Base-by-base conservation (phyloP, 2,888 invertebrate genomes). In the Calameuta idolon region DNA sequence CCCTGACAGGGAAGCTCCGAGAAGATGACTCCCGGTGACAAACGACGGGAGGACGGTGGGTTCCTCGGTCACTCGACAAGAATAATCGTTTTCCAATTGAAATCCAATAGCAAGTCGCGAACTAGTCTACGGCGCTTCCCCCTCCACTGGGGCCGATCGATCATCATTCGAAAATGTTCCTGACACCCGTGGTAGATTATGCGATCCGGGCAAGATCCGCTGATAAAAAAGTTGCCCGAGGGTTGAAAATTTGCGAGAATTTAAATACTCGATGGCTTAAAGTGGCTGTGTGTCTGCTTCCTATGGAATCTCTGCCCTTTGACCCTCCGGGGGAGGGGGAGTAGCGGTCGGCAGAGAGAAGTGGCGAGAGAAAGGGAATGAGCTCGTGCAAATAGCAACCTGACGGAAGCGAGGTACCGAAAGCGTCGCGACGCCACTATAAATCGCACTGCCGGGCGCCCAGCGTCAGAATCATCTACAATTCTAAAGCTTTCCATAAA, bases 401-500 rank as follows among this genome's bases (percentile, higher is more conserved):
- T 12, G 35, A 23, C 30, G 33, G 12, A 12, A 40, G 40, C 77
- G 73, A 74, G 79, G 84, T 81, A 82, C 81, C 81, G 80, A 81
- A 78, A 71, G 78, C 81, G 81, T 82, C 84, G 83, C 82, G 80
- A 71, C 71, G 31, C 31, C 15, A 33, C 31, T 31, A 71, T 31
- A 40, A 40, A 40, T 40, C 40, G 80, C 76, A 79, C 73, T 80
- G 77, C 79, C 80, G 81, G 81, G 81, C 82, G 71, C 79, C 68
- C 23, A 75, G 15, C 40, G 40, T 40, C 40, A 40, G 40, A 40
- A 40, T 40, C 89, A 91, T 91, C 91, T 91, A 91, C 91, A 91
- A 91, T 91, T 91, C 91, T 90, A 91, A 91, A 90, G 89, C 89
- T 88, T 90, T 90, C 88, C 91, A 90, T 90, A 91, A 91, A 91